These are phyloP conservation scores for Drosophila lutescens DNA, from an alignment of 2,888 invertebrate genomes.

Conservation along the genomic window DNA sequence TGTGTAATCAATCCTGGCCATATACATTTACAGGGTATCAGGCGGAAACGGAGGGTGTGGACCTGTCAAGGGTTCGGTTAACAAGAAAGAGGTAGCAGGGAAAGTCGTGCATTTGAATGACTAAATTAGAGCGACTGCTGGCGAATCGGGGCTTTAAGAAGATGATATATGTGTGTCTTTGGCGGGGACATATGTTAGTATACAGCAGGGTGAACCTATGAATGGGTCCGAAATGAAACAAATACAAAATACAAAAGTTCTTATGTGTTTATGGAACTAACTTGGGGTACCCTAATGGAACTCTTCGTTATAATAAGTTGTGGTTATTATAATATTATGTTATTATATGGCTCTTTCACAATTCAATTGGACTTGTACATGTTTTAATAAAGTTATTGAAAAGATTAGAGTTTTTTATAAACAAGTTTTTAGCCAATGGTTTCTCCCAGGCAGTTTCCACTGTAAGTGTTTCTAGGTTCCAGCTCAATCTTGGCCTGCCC, in stretches of 20 bases:
- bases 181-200: neutral
- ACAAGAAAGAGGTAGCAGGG: slow-evolving; percentile 67
- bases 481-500: slow-evolving; percentile 1
- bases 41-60: neutral
- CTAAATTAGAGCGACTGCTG: slow-evolving; percentile 39
- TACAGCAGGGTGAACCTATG: neutral
- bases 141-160: slow-evolving; percentile 15
- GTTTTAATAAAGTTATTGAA: too few relatives aligned
- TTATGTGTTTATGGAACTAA: too few relatives aligned
- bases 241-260: too few relatives aligned
- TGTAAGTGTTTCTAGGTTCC: neutral
- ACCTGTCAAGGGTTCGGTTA: slow-evolving; percentile 22
- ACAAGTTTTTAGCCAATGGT: neutral
- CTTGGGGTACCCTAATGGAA: too few relatives aligned
- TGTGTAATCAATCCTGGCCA: neutral
- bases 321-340: too few relatives aligned
- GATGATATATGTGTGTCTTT: slow-evolving; percentile 11
- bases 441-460: neutral
- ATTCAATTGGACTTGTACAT: too few relatives aligned
- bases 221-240: neutral
- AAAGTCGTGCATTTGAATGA: slow-evolving; percentile 44
- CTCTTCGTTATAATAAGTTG: too few relatives aligned
- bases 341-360: too few relatives aligned
- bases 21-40: slow-evolving; percentile 6
- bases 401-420: neutral